A percentile compares a stretch with the other conserved stretches of the same genome.
These are phyloP conservation scores for Drosophila biarmipes DNA, from an alignment of 1,140 invertebrate genomes.

Conservation along the genomic window DNA sequence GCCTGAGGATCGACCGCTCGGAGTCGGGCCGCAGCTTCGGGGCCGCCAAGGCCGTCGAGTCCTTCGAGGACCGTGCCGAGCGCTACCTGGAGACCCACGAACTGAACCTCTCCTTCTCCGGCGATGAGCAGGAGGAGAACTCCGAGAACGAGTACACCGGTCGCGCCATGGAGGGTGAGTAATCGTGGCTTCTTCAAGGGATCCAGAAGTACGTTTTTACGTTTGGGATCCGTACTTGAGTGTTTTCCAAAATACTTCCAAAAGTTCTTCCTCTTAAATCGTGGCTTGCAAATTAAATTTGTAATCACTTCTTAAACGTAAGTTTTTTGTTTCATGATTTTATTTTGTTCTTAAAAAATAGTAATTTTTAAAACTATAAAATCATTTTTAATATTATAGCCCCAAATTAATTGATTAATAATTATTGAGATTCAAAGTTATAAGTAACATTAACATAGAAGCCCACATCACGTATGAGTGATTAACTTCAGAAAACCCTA, in stretches of 20 bases:
- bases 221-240: no score
- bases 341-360: no score
- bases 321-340: no score
- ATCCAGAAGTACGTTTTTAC: background rate
- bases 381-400: no score
- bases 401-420: no score
- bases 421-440: no score
- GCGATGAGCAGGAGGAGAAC: slow-evolving; percentile 74
- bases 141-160: slow-evolving; percentile 72
- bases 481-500: background rate
- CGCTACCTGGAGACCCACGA: slow-evolving; percentile 84
- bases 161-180: slow-evolving; percentile 82
- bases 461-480: background rate
- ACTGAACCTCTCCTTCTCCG: slow-evolving; percentile 81
- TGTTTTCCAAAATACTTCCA: background rate
- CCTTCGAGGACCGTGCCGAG: slow-evolving; percentile 84
- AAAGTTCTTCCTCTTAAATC: no score
- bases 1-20: slow-evolving; percentile 71
- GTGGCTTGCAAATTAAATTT: no score
- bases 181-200: background rate
- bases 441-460: background rate
- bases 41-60: slow-evolving; percentile 68
- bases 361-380: no score
- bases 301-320: no score
- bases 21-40: slow-evolving; percentile 72